These are phyloP conservation scores for Hirtodrosophila confusa DNA, from an alignment of 2,888 invertebrate genomes.

Conservation along the genomic window DNA sequence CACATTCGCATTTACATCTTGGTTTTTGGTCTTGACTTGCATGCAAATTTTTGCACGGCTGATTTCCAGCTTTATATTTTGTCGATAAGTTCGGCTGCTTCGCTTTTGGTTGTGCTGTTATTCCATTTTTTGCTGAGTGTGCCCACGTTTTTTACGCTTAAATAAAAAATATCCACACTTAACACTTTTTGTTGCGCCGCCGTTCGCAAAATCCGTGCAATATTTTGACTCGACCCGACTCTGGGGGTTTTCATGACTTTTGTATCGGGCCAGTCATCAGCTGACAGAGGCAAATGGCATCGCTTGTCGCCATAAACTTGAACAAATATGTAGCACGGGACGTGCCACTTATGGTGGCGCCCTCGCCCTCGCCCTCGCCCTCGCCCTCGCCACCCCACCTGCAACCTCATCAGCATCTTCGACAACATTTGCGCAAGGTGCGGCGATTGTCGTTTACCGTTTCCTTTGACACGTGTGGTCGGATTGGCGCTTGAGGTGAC, in stretches of 20 bases:
- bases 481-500: conserved; percentile 39
- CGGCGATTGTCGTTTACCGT: conserved; percentile 63
- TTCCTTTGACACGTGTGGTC: conserved; percentile 69
- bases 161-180: conserved; percentile 76
- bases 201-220: conserved; percentile 56
- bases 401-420: conserved; percentile 36
- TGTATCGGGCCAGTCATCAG: conserved; percentile 77
- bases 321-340: conserved; percentile 72
- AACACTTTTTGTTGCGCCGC: conserved; percentile 73
- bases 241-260: conserved; percentile 68
- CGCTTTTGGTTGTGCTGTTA: conserved; percentile 7
- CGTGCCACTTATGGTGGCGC: conserved; percentile 66
- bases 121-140: conserved; percentile 55
- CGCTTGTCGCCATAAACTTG: conserved; percentile 79
- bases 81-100: conserved; percentile 52
- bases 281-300: conserved; percentile 73
- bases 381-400: conserved; percentile 4
- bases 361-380: not conserved
- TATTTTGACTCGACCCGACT: conserved; percentile 43
- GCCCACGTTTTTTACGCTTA: conserved; percentile 65
- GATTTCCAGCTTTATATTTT: conserved; percentile 67
- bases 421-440: conserved; percentile 71
- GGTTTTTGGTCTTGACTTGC: conserved; percentile 68
- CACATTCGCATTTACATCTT: conserved; percentile 48
- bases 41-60: conserved; percentile 73